Conservation (phyloP, 2,888 invertebrate genomes). For the Octonoba sinensis region DNA sequence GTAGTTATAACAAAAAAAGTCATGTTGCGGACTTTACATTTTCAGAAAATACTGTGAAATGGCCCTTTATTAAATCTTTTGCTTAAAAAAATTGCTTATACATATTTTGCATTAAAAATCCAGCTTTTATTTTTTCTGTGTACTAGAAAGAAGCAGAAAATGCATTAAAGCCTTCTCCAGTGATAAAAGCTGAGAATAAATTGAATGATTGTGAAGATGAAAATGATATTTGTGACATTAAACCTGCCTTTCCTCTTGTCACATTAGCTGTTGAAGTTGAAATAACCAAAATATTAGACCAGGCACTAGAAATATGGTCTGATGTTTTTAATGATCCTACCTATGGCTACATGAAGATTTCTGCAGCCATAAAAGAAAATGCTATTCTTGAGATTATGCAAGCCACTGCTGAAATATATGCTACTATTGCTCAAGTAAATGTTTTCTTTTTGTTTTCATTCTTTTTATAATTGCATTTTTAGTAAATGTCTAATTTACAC, state of each 20-base stretch:
- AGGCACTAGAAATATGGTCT: constrained; percentile 41
- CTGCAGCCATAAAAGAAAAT: not conserved
- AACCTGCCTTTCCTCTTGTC: constrained; percentile 41
- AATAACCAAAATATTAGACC: constrained; percentile 33
- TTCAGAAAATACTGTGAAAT: not conserved
- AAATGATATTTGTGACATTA: constrained; percentile 48
- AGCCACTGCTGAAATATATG: constrained; percentile 34
- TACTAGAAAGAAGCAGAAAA: constrained; percentile 39
- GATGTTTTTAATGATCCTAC: constrained; percentile 16
- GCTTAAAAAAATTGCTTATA: not conserved
- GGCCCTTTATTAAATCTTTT: not conserved
- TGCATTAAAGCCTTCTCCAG: not conserved
- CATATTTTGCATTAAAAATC: not conserved
- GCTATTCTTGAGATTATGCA: constrained; percentile 6
- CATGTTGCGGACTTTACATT: too few relatives aligned
- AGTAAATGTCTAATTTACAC: too few relatives aligned
- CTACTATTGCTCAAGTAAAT: constrained; percentile 29
- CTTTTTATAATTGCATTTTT: not conserved
- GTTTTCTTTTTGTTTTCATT: not conserved
- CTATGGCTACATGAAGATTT: constrained; percentile 13
- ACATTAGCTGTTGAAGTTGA: constrained; percentile 43
- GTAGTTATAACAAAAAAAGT: too few relatives aligned
- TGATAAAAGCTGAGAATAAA: not conserved
- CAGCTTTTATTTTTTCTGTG: not conserved
- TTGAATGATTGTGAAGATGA: constrained; percentile 34